Base-by-base conservation (phyloP, 2,888 invertebrate species). In the Tiphia femorata region DNA sequence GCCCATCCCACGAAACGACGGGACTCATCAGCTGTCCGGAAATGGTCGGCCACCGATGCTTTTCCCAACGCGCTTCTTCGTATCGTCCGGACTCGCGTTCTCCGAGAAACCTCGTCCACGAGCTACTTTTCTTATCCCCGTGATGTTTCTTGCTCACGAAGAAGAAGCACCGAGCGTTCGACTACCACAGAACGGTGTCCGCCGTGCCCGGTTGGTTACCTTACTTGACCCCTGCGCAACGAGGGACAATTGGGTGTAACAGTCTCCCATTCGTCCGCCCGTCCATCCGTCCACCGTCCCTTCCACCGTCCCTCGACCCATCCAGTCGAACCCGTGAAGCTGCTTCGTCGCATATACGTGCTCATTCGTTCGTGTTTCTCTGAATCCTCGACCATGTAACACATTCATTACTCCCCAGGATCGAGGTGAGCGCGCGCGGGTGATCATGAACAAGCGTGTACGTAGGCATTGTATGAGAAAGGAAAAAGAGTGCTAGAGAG, bases 181-280 rank as follows among this genome's bases (percentile, higher is more conserved):
- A 73, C 62, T n/a, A n/a, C n/a, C n/a, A n/a, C n/a, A n/a, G n/a
- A 53, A 61, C 78, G 79, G 78, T 79, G 76, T 75, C 76, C 75
- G 70, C 72, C 73, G 75, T 77, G 71, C 62, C 67, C 67, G 66
- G 65, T 68, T 73, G 68, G 78, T 77, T 83, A 81, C 82, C 82
- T 82, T 81, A 82, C 79, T 82, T 83, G 81, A 83, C 82, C 82
- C 79, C 81, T 68, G 73, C 76, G 71, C 82, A 83, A 83, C 80
- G 80, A 83, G 82, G 80, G 82, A 83, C 82, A 83, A 82, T 82
- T 82, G 82, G 81, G 81, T 79, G 81, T 82, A 83, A 83, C 82
- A 82, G 82, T 81, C 81, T 80, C 78, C 79, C 79, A 78, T 80
- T 79, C 80, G 79, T 79, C 75, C 77, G 79, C 75, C 76, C 63